Evolutionary conservation across 2,113 vertebrate species (phyloP).

Genomic region (Ailuropoda melanoleuca): DNA sequence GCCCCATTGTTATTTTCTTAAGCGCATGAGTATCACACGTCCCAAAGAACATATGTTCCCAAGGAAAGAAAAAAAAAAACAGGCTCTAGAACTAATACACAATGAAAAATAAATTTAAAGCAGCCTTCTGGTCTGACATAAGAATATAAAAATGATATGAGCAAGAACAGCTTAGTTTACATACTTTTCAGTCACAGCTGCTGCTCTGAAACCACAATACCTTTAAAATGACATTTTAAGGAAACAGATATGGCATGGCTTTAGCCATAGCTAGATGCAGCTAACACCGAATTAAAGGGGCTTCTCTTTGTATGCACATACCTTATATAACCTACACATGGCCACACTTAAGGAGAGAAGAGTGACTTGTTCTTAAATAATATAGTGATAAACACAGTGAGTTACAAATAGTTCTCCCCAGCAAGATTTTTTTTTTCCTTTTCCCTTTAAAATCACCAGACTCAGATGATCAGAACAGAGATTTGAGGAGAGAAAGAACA

Average conservation of each 20-base stretch:
- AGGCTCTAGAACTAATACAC: slow-evolving; percentile 87
- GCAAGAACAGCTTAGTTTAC: slow-evolving; percentile 90
- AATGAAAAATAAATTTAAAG: slow-evolving; percentile 90
- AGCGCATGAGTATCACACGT: slow-evolving; percentile 73
- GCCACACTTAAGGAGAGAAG: slow-evolving; percentile 76
- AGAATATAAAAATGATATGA: slow-evolving; percentile 89
- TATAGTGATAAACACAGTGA: slow-evolving; percentile 74
- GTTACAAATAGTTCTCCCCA: slow-evolving; percentile 70
- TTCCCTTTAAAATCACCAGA: slow-evolving; percentile 59
- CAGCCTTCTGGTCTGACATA: slow-evolving; percentile 88
- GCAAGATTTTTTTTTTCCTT: slow-evolving; percentile 65
- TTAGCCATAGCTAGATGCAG: slow-evolving; percentile 64
- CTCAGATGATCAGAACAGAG: slow-evolving; percentile 80
- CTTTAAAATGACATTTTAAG: slow-evolving; percentile 87
- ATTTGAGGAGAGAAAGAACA: slow-evolving; percentile 76
- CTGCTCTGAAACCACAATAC: slow-evolving; percentile 88
- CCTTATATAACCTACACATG: slow-evolving; percentile 56
- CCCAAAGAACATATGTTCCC: slow-evolving; percentile 79
- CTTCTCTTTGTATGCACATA: slow-evolving; percentile 77
- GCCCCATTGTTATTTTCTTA: slow-evolving; percentile 82
- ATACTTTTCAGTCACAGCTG: slow-evolving; percentile 90
- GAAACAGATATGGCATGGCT: slow-evolving; percentile 81
- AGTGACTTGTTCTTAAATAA: slow-evolving; percentile 80
- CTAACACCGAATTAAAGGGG: slow-evolving; percentile 79
- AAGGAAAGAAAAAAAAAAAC: slow-evolving; percentile 74